These are phyloP conservation scores for Cydia fagiglandana DNA, from an alignment of 1,140 invertebrate genomes.

Conservation along the genomic window DNA sequence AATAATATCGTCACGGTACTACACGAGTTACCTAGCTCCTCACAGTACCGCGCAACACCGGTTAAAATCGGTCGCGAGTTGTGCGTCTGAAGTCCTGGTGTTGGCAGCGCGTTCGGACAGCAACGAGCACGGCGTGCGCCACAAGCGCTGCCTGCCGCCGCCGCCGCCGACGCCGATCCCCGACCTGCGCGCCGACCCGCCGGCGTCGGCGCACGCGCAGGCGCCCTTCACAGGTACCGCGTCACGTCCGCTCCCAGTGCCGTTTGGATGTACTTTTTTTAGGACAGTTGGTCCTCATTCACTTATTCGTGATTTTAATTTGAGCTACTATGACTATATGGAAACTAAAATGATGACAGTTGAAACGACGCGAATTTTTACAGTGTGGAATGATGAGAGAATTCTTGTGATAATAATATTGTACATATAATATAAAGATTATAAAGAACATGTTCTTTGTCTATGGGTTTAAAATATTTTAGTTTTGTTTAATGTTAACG, in stretches of 20 bases:
- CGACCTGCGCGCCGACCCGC: constrained; percentile 89
- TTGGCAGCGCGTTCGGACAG: constrained; percentile 80
- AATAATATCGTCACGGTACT: neutral
- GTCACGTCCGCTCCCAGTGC: neutral
- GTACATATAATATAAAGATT: too few species aligned
- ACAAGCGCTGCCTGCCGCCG: constrained; percentile 89
- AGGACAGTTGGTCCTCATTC: neutral
- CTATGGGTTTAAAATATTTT: too few species aligned
- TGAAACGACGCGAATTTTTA: too few species aligned
- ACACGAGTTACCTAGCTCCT: too few species aligned
- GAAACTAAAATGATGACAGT: too few species aligned
- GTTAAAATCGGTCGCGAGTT: constrained; percentile 20
- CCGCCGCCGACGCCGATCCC: constrained; percentile 87
- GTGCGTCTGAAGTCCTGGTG: constrained; percentile 38
- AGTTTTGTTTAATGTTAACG: too few species aligned
- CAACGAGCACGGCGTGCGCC: constrained; percentile 91
- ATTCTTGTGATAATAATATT: too few species aligned
- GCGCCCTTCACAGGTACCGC: constrained; percentile 72
- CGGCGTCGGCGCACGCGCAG: constrained; percentile 74
- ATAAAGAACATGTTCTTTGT: too few species aligned
- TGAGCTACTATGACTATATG: neutral
- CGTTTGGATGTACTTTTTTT: constrained; percentile 6
- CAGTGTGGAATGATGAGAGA: too few species aligned
- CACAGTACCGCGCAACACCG: too few species aligned
- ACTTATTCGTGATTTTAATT: neutral